These are phyloP conservation scores for Schizopygopsis pylzovi DNA, from an alignment of 2,797 vertebrate species.

Conservation along the genomic window DNA sequence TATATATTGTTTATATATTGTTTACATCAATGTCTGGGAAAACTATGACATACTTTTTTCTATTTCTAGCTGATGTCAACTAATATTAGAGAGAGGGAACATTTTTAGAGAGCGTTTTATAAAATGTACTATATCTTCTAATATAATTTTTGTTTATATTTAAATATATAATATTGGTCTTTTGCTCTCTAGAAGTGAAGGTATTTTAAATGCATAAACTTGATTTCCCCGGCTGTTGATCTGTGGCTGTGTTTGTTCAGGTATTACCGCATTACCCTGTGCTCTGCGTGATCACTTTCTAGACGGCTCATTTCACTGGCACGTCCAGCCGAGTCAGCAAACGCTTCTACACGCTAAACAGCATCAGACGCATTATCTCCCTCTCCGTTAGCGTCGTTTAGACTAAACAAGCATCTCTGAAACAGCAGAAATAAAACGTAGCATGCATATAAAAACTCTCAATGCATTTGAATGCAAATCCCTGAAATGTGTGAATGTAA, in stretches of 20 bases:
- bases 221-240: constrained; percentile 14
- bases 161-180: neutral
- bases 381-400: constrained; percentile 2
- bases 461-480: constrained; percentile 22
- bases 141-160: no score
- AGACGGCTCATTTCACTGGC: constrained; percentile 27
- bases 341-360: constrained; percentile 37
- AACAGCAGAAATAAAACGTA: constrained; percentile 13
- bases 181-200: neutral
- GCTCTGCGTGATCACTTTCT: constrained; percentile 18
- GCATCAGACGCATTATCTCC: constrained; percentile 38
- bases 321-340: constrained; percentile 45
- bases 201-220: neutral
- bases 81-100: neutral
- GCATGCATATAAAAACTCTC: neutral
- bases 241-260: constrained; percentile 10
- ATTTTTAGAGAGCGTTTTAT: neutral
- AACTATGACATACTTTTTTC: neutral
- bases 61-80: neutral
- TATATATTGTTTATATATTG: no score
- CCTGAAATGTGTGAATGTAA: constrained; percentile 24
- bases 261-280: neutral
- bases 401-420: constrained; percentile 21
- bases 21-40: neutral
- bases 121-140: no score